phyloP scores from a whole-genome alignment of 2,113 vertebrate genomes.

The Brachyhypopomus gauderio region DNA sequence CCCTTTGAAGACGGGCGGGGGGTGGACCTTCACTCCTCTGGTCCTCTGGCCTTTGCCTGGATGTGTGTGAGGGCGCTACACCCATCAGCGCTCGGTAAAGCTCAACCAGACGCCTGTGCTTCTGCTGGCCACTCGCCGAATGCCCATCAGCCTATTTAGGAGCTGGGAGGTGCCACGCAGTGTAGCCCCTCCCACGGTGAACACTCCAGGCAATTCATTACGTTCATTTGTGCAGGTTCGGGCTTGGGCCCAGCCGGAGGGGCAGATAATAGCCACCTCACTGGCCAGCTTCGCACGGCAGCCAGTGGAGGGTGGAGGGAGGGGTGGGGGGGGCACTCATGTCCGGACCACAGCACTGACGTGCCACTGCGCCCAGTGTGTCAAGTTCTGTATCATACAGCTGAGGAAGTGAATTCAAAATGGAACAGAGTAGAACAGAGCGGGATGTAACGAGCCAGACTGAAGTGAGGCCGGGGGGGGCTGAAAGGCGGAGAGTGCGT shows the following conservation, averaged over 20 bases:
- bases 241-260: conserved; percentile 5
- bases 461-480: neutral
- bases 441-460: neutral
- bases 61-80: neutral
- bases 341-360: conserved; percentile 3
- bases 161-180: conserved; percentile 16
- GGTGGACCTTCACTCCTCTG: neutral
- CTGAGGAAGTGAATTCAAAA: neutral
- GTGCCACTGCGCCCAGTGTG: neutral
- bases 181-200: conserved; percentile 34
- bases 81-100: neutral
- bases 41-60: neutral
- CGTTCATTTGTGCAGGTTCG: conserved; percentile 33
- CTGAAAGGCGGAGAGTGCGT: conserved; percentile 1
- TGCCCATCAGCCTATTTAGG: conserved; percentile 32
- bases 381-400: neutral
- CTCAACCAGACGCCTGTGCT: conserved; percentile 23
- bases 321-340: neutral
- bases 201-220: conserved; percentile 42
- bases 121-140: conserved; percentile 28
- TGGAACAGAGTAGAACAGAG: neutral
- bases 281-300: conserved; percentile 4
- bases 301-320: neutral
- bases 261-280: conserved; percentile 17
- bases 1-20: neutral